Evolutionary conservation across 2,888 invertebrate genomes (phyloP).

Genomic region (Drosophila formosana): DNA sequence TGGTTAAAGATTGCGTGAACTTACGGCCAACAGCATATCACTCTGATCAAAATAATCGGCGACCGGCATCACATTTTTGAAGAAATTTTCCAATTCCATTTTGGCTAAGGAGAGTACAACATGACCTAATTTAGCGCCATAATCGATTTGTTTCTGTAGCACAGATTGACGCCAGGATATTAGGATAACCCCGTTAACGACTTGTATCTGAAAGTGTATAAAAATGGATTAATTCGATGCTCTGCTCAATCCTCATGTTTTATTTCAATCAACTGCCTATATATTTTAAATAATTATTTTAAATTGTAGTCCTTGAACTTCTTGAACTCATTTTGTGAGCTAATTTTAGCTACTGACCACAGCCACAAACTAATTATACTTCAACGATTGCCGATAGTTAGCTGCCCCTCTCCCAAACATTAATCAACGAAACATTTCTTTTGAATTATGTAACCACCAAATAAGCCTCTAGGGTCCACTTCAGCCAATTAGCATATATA

Average conservation of each 20-base stretch:
- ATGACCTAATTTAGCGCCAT: conserved; percentile 95
- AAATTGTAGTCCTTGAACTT: conserved; percentile 14
- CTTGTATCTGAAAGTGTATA: conserved; percentile 90
- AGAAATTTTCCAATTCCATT: conserved; percentile 96
- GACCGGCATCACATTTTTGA: conserved; percentile 94
- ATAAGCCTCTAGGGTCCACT: conserved; percentile 48
- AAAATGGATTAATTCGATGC: neutral
- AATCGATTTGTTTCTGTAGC: conserved; percentile 94
- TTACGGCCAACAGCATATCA: conserved; percentile 90
- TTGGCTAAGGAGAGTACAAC: conserved; percentile 91
- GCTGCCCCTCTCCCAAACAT: neutral
- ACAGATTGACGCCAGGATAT: conserved; percentile 95
- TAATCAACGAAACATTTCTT: conserved; percentile 17
- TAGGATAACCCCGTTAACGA: conserved; percentile 93
- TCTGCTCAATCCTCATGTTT: no score
- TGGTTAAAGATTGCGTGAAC: conserved; percentile 36
- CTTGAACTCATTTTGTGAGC: neutral
- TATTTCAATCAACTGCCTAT: no score
- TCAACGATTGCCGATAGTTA: conserved; percentile 2
- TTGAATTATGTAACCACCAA: conserved; percentile 18
- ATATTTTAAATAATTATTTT: neutral
- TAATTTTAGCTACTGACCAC: conserved; percentile 14
- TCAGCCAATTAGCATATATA: conserved; percentile 41
- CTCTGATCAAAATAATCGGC: conserved; percentile 96
- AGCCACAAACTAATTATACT: conserved; percentile 15